These are phyloP conservation scores for Ectobius pallidus DNA, from an alignment of 2,888 invertebrate genomes.

Conservation along the genomic window DNA sequence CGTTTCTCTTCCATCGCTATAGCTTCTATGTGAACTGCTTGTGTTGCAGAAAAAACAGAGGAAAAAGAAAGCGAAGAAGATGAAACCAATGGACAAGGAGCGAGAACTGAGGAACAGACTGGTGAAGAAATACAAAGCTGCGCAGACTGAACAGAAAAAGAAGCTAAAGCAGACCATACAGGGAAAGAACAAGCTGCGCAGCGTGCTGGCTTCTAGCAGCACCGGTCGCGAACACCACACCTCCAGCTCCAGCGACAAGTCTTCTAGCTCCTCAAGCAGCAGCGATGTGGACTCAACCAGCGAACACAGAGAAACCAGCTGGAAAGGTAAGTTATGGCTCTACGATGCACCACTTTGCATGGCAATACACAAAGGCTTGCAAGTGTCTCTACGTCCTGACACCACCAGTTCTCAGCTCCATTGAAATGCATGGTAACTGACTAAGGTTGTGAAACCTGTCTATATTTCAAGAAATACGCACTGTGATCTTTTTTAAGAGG, in stretches of 20 bases:
- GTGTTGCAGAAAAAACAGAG: too few relatives aligned
- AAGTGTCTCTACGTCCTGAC: too few relatives aligned
- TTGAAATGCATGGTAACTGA: too few relatives aligned
- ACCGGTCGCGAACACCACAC: neutral
- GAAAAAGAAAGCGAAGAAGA: neutral
- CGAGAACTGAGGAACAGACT: slow-evolving; percentile 48
- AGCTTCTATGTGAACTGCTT: too few relatives aligned
- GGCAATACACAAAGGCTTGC: too few relatives aligned
- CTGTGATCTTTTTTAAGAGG: too few relatives aligned
- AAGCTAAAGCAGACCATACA: slow-evolving; percentile 61
- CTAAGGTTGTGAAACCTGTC: too few relatives aligned
- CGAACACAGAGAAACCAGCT: slow-evolving; percentile 9
- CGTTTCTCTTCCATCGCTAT: too few relatives aligned
- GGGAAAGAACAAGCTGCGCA: slow-evolving; percentile 50
- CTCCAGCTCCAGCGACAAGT: neutral
- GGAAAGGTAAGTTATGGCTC: slow-evolving; percentile 42
- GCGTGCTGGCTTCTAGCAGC: slow-evolving; percentile 36
- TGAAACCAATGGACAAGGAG: slow-evolving; percentile 46
- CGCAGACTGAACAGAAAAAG: slow-evolving; percentile 60
- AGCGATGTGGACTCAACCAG: neutral
- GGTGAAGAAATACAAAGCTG: slow-evolving; percentile 56
- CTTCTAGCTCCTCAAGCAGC: neutral
- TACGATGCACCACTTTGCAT: too few relatives aligned
- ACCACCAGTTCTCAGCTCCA: too few relatives aligned
- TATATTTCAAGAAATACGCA: too few relatives aligned